phyloP scores from a whole-genome alignment of 2,797 vertebrate species.

The Trematomus bernacchii region DNA sequence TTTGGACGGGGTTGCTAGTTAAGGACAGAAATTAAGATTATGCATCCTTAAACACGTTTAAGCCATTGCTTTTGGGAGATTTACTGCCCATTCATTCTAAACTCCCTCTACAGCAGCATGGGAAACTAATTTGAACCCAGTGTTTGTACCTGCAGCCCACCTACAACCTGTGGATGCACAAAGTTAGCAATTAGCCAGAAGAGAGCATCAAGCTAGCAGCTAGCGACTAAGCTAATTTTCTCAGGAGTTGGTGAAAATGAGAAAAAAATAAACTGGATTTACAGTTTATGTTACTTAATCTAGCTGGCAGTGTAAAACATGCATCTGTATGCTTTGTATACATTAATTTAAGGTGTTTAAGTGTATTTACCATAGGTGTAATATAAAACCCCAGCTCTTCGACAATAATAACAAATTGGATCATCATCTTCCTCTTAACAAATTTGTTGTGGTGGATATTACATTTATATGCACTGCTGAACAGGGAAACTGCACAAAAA shows the following conservation, averaged over 20 bases:
- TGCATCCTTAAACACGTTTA: not conserved
- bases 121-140: not conserved
- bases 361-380: not conserved
- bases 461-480: too few species aligned
- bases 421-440: not conserved
- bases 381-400: not conserved
- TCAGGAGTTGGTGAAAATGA: too few species aligned
- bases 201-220: too few species aligned
- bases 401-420: too few species aligned
- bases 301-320: too few species aligned
- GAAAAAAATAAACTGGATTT: not conserved
- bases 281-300: not conserved
- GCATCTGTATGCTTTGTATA: too few species aligned
- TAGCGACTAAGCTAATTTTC: too few species aligned
- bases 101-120: not conserved
- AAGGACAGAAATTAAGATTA: too few species aligned
- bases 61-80: not conserved
- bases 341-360: not conserved
- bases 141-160: not conserved
- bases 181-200: too few species aligned
- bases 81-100: not conserved
- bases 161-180: not conserved
- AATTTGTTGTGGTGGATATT: too few species aligned
- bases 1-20: not conserved
- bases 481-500: not conserved